Conservation (phyloP, 2,888 invertebrate species). For the Hypena proboscidalis region DNA sequence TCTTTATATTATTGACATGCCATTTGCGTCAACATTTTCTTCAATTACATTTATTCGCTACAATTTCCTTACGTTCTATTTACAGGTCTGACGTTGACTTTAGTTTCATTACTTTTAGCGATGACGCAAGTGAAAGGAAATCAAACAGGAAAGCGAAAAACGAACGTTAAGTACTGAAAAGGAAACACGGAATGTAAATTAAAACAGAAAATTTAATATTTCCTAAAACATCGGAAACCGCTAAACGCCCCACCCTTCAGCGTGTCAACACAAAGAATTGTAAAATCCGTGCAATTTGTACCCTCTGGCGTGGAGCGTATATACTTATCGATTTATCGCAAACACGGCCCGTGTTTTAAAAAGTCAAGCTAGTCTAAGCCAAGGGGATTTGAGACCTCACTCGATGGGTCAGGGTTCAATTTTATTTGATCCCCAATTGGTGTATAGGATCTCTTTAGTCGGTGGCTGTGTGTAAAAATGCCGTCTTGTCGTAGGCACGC, state of each 20-base stretch:
- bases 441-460: constrained; percentile 65
- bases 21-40: too few species aligned
- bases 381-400: constrained; percentile 39
- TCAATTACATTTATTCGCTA: too few species aligned
- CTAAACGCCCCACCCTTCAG: constrained; percentile 62
- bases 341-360: constrained; percentile 73
- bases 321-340: constrained; percentile 83
- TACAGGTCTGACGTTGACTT: too few species aligned
- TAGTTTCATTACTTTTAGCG: too few species aligned
- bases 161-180: constrained; percentile 28
- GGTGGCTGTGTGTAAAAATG: constrained; percentile 75
- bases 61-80: too few species aligned
- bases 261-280: constrained; percentile 73
- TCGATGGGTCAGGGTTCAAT: constrained; percentile 46
- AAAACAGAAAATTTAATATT: constrained; percentile 67
- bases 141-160: constrained; percentile 26
- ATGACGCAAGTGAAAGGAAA: too few species aligned
- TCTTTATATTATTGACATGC: too few species aligned
- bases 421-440: constrained; percentile 48
- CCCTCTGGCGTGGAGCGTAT: constrained; percentile 72
- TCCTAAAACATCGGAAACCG: constrained; percentile 72
- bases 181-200: constrained; percentile 37
- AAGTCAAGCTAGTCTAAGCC: constrained; percentile 53
- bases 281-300: constrained; percentile 80
- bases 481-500: constrained; percentile 79